Evolutionary conservation across 2,888 invertebrate genomes (phyloP).

Genomic region (Bombylius discolor): DNA sequence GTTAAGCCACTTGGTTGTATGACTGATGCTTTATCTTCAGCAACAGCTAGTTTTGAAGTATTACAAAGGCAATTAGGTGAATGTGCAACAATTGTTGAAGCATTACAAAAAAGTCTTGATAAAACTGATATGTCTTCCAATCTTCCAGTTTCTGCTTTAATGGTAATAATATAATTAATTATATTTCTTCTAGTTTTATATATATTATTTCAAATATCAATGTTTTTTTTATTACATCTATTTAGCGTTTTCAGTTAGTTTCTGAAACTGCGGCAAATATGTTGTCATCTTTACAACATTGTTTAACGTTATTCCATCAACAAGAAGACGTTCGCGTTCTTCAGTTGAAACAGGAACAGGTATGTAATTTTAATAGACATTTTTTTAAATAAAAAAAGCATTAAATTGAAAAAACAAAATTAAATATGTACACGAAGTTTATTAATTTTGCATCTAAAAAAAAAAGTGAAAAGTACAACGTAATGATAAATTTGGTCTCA

Average conservation of each 20-base stretch:
- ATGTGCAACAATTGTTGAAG: constrained; percentile 39
- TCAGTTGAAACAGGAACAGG: constrained; percentile 18
- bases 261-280: constrained; percentile 46
- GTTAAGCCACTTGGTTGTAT: constrained; percentile 32
- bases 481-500: too few species aligned
- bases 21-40: constrained; percentile 46
- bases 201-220: too few species aligned
- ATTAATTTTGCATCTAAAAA: too few species aligned
- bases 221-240: not conserved
- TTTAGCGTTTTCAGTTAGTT: constrained; percentile 31
- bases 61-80: constrained; percentile 45
- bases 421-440: too few species aligned
- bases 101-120: constrained; percentile 38
- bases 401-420: too few species aligned
- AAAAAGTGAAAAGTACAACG: too few species aligned
- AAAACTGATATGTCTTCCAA: constrained; percentile 15
- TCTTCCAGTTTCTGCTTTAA: constrained; percentile 18
- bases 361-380: not conserved
- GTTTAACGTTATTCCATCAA: constrained; percentile 49
- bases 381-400: too few species aligned
- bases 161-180: constrained; percentile 15
- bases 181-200: not conserved
- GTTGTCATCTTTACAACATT: constrained; percentile 44
- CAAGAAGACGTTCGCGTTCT: constrained; percentile 44
- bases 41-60: constrained; percentile 39